phyloP scores from a whole-genome alignment of 2,888 invertebrate species.

The Caradrina kadenii region DNA sequence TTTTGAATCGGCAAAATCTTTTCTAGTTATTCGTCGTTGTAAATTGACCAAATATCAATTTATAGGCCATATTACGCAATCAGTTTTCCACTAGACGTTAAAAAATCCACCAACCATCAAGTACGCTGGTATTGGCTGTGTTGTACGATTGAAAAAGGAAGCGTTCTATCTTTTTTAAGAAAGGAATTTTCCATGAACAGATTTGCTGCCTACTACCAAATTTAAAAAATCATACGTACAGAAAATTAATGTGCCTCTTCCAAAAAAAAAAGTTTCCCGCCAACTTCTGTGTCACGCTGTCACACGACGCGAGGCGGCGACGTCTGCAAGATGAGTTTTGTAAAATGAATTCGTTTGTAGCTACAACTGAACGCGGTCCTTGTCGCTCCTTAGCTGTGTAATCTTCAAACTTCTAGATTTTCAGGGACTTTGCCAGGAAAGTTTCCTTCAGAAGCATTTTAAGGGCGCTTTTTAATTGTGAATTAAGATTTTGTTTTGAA shows the following conservation, averaged over 20 bases:
- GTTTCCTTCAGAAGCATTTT: slow-evolving; percentile 11
- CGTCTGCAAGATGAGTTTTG: slow-evolving; percentile 88
- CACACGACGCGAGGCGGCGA: slow-evolving; percentile 68
- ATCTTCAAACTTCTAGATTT: slow-evolving; percentile 48
- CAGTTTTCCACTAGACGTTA: too few relatives aligned
- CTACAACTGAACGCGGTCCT: slow-evolving; percentile 79
- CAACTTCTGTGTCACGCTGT: slow-evolving; percentile 74
- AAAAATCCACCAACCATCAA: too few relatives aligned
- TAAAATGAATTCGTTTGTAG: slow-evolving; percentile 87
- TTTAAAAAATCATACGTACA: too few relatives aligned
- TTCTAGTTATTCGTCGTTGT: too few relatives aligned
- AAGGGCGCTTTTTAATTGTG: slow-evolving; percentile 12
- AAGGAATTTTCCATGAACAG: too few relatives aligned
- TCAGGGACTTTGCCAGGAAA: slow-evolving; percentile 24
- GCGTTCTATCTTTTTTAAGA: too few relatives aligned
- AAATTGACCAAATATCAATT: too few relatives aligned
- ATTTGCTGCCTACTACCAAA: too few relatives aligned
- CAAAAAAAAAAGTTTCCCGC: slow-evolving; percentile 60
- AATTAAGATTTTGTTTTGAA: slow-evolving; percentile 2
- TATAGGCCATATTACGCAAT: too few relatives aligned
- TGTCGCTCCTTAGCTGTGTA: slow-evolving; percentile 52
- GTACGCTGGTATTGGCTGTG: too few relatives aligned
- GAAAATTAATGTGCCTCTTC: slow-evolving; percentile 69
- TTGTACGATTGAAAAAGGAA: too few relatives aligned
- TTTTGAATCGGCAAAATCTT: too few relatives aligned